These are phyloP conservation scores for Agrilus cyanescens DNA, from an alignment of 2,888 invertebrate species.

Conservation along the genomic window DNA sequence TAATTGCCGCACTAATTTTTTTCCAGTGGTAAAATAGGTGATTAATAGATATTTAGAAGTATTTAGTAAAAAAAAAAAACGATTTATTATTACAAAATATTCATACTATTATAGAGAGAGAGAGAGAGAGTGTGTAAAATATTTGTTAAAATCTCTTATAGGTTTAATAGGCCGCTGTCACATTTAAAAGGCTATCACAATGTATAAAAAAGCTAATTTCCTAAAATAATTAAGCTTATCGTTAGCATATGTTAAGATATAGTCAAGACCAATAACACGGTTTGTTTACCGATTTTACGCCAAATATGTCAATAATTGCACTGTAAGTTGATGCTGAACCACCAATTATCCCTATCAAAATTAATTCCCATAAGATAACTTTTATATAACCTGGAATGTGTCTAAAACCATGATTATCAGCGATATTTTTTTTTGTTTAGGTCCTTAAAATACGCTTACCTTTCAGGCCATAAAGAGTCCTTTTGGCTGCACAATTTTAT, in stretches of 20 bases:
- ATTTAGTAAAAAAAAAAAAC: no score
- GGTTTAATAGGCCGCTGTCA: no score
- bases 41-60: no score
- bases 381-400: conserved; percentile 43
- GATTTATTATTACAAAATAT: no score
- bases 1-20: no score
- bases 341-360: conserved; percentile 46
- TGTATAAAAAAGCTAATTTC: no score
- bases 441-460: conserved; percentile 25
- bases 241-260: background rate
- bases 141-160: no score
- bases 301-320: conserved; percentile 45
- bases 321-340: conserved; percentile 50
- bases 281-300: conserved; percentile 25
- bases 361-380: conserved; percentile 49
- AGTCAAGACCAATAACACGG: conserved; percentile 29
- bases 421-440: no score
- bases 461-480: conserved; percentile 34
- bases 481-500: conserved; percentile 44
- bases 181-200: no score
- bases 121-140: no score
- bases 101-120: no score
- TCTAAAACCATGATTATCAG: conserved; percentile 33
- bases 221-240: background rate
- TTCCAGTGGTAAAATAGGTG: no score